Percentiles rank a stretch among this genome's conserved stretches.
phyloP scores from a whole-genome alignment of 2,888 invertebrate genomes.

The Oligia strigilis region DNA sequence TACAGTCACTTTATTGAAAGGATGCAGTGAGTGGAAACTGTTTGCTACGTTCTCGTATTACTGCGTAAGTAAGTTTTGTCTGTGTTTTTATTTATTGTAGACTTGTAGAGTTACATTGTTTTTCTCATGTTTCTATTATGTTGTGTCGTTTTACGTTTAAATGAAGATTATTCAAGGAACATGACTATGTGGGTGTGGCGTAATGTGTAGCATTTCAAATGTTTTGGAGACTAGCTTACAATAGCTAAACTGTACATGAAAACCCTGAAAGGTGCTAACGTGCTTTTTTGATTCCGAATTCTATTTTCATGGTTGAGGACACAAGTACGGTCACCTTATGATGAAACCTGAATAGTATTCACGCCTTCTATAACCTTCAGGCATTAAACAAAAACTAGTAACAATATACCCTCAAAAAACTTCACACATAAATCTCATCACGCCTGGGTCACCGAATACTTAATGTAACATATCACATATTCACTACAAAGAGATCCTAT shows the following conservation, averaged over 20 bases:
- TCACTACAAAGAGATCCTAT: constrained; percentile 63
- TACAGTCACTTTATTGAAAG: constrained; percentile 30
- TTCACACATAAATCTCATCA: constrained; percentile 64
- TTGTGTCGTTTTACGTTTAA: constrained; percentile 3
- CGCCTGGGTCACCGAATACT: constrained; percentile 52
- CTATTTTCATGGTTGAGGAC: not conserved
- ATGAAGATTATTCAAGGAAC: constrained; percentile 1
- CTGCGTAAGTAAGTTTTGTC: not conserved
- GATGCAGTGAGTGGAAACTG: constrained; percentile 41
- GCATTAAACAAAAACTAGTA: constrained; percentile 37
- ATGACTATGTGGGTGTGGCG: not conserved
- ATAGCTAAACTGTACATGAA: not conserved
- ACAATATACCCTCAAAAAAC: constrained; percentile 51
- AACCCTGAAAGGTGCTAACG: not conserved
- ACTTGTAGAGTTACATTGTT: constrained; percentile 17
- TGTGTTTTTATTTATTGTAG: constrained; percentile 17
- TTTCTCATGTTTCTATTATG: constrained; percentile 13
- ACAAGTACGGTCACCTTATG: constrained; percentile 8
- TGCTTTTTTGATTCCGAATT: not conserved
- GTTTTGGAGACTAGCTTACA: not conserved
- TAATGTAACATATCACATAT: constrained; percentile 55
- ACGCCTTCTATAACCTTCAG: constrained; percentile 40
- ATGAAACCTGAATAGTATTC: constrained; percentile 2
- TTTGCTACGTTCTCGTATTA: constrained; percentile 29
- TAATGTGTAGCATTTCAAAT: not conserved